Evolutionary conservation across 2,113 vertebrate species (phyloP).

Genomic region (Labeo catla): DNA sequence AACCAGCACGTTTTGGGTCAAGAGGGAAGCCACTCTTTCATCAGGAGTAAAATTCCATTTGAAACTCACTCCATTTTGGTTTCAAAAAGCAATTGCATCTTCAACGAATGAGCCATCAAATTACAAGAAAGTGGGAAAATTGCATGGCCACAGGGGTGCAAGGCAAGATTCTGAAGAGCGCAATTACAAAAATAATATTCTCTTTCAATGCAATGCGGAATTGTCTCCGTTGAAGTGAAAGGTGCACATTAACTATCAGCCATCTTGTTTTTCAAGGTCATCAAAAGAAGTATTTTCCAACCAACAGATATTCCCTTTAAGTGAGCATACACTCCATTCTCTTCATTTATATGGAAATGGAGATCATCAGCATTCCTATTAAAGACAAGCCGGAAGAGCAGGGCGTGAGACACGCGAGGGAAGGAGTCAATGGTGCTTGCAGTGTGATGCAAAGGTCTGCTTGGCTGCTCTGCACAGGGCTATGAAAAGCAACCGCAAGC

Average conservation of each 20-base stretch:
- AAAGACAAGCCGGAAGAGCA: conserved; percentile 48
- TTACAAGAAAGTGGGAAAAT: conserved; percentile 39
- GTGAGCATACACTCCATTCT: conserved; percentile 46
- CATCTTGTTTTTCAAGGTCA: conserved; percentile 42
- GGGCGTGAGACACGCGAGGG: conserved; percentile 51
- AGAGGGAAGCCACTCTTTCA: conserved; percentile 29
- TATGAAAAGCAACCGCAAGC: conserved; percentile 54
- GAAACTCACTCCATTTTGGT: conserved; percentile 24
- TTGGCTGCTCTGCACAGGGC: conserved; percentile 56
- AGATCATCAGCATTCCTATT: conserved; percentile 59
- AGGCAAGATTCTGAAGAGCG: neutral
- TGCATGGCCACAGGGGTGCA: conserved; percentile 36
- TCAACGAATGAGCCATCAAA: conserved; percentile 35
- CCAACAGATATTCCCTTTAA: conserved; percentile 47
- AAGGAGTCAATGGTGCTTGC: conserved; percentile 73
- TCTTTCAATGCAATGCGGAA: conserved; percentile 16
- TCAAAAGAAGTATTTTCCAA: conserved; percentile 35
- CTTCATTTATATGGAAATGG: conserved; percentile 65
- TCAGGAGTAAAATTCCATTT: conserved; percentile 42
- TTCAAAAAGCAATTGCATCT: conserved; percentile 36
- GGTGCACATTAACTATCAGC: conserved; percentile 38
- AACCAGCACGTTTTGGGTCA: conserved; percentile 47
- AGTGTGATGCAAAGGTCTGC: conserved; percentile 62
- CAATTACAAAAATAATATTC: conserved; percentile 48
- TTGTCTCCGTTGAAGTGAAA: conserved; percentile 26